A percentile compares a stretch with the other conserved stretches of the same genome.
Conservation (phyloP, 2,888 invertebrate species). For the Rhorus exstirpatorius region DNA sequence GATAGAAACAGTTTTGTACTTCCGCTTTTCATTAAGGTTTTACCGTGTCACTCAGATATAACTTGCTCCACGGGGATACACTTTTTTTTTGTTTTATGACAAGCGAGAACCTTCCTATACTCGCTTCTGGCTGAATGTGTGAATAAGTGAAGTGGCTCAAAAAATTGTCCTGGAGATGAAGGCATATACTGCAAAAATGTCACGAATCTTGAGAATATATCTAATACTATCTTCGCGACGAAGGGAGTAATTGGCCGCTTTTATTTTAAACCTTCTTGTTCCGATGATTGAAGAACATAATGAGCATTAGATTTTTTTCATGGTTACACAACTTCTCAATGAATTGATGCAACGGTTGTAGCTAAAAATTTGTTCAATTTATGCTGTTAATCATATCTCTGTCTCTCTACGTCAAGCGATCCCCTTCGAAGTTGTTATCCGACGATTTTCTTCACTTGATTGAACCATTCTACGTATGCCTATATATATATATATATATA, state of each 20-base stretch:
- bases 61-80: constrained; percentile 44
- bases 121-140: constrained; percentile 16
- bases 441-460: constrained; percentile 18
- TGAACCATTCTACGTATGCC: not conserved
- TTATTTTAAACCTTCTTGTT: too few relatives aligned
- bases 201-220: not conserved
- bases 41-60: constrained; percentile 55
- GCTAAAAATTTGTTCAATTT: too few relatives aligned
- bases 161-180: constrained; percentile 20
- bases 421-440: not conserved
- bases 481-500: too few relatives aligned
- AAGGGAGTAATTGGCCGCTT: not conserved
- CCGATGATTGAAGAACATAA: too few relatives aligned
- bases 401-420: too few relatives aligned
- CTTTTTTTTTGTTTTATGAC: constrained; percentile 24
- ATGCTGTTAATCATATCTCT: too few relatives aligned
- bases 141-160: constrained; percentile 33
- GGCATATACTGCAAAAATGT: not conserved
- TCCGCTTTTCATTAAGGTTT: constrained; percentile 66
- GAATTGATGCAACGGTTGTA: too few relatives aligned
- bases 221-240: not conserved
- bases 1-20: constrained; percentile 57
- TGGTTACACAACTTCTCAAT: too few relatives aligned
- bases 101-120: not conserved
- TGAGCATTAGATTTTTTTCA: too few relatives aligned